These are phyloP conservation scores for Rhinatrema bivittatum DNA, from an alignment of 2,797 vertebrate genomes.

Conservation along the genomic window DNA sequence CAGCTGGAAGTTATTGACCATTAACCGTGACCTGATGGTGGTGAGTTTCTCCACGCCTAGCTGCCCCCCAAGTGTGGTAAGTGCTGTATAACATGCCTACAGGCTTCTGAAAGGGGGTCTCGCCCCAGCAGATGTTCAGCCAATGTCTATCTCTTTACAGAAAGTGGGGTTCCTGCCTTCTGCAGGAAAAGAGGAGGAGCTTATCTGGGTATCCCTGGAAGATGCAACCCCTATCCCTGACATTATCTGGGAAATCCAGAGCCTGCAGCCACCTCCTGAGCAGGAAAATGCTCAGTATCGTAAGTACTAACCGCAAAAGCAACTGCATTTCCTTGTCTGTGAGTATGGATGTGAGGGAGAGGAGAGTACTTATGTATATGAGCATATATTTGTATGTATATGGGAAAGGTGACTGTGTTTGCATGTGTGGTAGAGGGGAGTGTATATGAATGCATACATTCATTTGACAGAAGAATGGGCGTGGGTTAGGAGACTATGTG, in stretches of 20 bases:
- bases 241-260: conserved; percentile 75
- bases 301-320: conserved; percentile 50
- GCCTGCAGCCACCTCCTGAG: conserved; percentile 73
- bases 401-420: too few species aligned
- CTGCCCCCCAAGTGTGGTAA: conserved; percentile 80
- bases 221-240: conserved; percentile 56
- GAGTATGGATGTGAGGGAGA: too few species aligned
- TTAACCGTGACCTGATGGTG: conserved; percentile 81
- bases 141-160: conserved; percentile 60
- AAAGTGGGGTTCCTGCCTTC: conserved; percentile 79
- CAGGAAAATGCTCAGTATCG: conserved; percentile 78
- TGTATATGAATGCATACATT: too few species aligned
- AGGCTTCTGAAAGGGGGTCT: not conserved
- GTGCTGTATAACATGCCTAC: not conserved
- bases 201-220: conserved; percentile 82
- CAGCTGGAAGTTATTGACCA: conserved; percentile 79
- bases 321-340: too few species aligned
- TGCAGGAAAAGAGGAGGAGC: conserved; percentile 55
- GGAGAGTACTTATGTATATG: too few species aligned
- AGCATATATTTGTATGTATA: too few species aligned
- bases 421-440: too few species aligned
- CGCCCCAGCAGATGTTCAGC: too few species aligned
- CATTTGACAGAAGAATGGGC: too few species aligned
- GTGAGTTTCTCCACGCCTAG: conserved; percentile 82
- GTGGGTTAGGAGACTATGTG: too few species aligned